Conservation (phyloP, 2,113 vertebrate species). For the Nibea albiflora region DNA sequence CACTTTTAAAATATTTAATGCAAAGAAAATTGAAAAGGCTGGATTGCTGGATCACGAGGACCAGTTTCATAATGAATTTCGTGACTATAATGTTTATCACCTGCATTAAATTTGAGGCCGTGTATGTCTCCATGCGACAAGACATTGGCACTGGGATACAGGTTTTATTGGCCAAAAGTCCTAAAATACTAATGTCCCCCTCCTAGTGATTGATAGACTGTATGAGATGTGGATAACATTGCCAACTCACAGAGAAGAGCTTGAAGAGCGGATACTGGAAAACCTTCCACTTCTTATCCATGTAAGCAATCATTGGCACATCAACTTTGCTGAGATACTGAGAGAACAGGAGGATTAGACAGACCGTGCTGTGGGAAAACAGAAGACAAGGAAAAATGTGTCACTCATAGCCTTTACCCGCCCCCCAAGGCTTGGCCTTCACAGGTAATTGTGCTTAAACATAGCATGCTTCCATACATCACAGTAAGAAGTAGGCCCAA, state of each 20-base stretch:
- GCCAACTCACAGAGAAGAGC: slow-evolving; percentile 84
- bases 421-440: neutral
- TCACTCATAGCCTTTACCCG: slow-evolving; percentile 2
- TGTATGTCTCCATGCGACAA: neutral
- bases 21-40: no score
- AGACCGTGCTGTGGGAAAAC: slow-evolving; percentile 78
- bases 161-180: neutral
- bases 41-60: neutral
- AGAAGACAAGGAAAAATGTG: slow-evolving; percentile 23
- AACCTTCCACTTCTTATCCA: slow-evolving; percentile 84
- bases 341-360: slow-evolving; percentile 85
- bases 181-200: neutral
- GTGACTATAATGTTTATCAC: neutral
- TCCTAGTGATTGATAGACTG: neutral
- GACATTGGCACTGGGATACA: neutral
- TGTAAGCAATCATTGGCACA: slow-evolving; percentile 83
- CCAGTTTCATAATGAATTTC: no score
- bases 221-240: neutral
- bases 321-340: slow-evolving; percentile 85
- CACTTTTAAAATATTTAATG: no score
- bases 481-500: no score
- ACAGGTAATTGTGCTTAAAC: neutral
- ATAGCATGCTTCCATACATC: neutral
- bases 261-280: slow-evolving; percentile 86
- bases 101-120: neutral